These are phyloP conservation scores for Arctopsyche grandis DNA, from an alignment of 1,140 invertebrate species.

Conservation along the genomic window DNA sequence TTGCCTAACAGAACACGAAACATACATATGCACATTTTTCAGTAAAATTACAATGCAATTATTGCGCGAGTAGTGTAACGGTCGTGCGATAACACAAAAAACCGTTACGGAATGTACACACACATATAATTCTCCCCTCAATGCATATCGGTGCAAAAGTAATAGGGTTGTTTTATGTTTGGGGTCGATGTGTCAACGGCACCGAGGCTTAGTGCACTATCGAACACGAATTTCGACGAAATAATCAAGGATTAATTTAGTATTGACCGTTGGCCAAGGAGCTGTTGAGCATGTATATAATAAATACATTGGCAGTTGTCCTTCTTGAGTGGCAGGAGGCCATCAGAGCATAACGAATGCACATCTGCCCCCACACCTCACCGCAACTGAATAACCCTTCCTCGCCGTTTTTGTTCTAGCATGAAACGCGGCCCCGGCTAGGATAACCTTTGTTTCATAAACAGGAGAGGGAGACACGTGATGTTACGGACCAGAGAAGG, in stretches of 20 bases:
- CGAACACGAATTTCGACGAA: not conserved
- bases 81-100: constrained; percentile 52
- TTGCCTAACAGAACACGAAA: not conserved
- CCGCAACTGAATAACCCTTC: constrained; percentile 41
- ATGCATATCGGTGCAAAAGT: constrained; percentile 4
- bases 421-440: not conserved
- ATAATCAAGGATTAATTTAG: not conserved
- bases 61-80: constrained; percentile 34
- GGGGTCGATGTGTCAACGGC: constrained; percentile 52
- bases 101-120: constrained; percentile 49
- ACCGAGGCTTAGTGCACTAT: constrained; percentile 3
- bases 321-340: constrained; percentile 34
- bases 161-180: constrained; percentile 39
- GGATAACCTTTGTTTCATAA: constrained; percentile 30
- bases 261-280: not conserved
- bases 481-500: not conserved
- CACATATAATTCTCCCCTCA: not conserved
- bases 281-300: no score
- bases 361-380: constrained; percentile 45
- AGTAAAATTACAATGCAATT: not conserved
- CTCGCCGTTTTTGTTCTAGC: not conserved
- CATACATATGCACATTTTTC: not conserved
- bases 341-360: constrained; percentile 43
- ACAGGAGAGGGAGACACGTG: constrained; percentile 16
- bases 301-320: constrained; percentile 2